These are phyloP conservation scores for Paratrypauchen microcephalus DNA, from an alignment of 2,797 vertebrate species.

Conservation along the genomic window DNA sequence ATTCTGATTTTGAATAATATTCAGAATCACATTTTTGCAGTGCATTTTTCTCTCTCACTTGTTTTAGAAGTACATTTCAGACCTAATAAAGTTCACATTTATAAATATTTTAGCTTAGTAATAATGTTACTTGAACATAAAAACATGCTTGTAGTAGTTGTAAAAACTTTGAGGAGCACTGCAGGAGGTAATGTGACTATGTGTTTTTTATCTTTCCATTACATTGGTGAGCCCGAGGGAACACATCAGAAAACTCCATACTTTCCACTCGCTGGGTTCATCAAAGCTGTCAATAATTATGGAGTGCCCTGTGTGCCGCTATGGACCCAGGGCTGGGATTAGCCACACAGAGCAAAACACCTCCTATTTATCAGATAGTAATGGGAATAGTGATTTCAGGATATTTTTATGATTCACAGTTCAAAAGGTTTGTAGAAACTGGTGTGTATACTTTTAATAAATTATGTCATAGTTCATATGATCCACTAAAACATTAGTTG, in stretches of 20 bases:
- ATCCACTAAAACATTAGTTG: background rate
- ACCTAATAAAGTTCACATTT: background rate
- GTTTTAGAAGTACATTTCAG: background rate
- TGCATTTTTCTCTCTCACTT: background rate
- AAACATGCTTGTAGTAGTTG: background rate
- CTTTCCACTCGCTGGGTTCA: conserved; percentile 77
- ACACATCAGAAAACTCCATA: conserved; percentile 69
- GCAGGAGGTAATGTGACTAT: conserved; percentile 33
- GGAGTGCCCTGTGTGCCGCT: conserved; percentile 65
- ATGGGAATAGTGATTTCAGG: background rate
- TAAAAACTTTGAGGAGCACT: background rate
- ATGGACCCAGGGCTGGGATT: conserved; percentile 50
- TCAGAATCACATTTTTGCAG: no score
- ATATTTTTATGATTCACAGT: background rate
- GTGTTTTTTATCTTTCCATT: conserved; percentile 86
- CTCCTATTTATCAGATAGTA: background rate
- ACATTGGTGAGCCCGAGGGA: conserved; percentile 70
- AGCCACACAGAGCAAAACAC: conserved; percentile 14
- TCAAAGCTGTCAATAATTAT: conserved; percentile 87
- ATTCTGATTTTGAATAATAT: no score
- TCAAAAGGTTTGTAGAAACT: background rate
- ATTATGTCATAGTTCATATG: background rate
- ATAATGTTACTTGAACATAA: background rate
- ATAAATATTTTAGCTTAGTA: background rate
- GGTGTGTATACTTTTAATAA: background rate